Evolutionary conservation across 2,797 vertebrate genomes (phyloP), one percentile per base, ranked within the genome.

Genomic region (Hapalemur alaotrensis): DNA sequence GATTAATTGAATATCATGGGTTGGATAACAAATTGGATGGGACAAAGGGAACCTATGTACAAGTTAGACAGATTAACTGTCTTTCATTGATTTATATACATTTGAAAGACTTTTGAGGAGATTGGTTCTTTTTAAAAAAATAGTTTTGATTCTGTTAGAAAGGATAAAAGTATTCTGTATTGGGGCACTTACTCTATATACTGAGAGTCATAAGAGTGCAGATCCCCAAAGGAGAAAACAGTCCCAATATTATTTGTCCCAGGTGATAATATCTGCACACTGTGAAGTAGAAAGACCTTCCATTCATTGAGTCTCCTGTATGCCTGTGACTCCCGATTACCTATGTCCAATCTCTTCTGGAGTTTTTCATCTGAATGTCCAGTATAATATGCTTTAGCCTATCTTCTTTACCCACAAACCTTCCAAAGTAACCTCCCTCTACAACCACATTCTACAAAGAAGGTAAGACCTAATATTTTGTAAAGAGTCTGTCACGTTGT

Each of bases 21-120:
- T 22, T 67, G 48, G 23, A 54, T 8, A 80, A 15, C 17, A 87
- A 50, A 32, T 54, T 76, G 38, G 70, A 96, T 14, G 7, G 10
- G 38, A 50, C 32, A 18, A 20, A 75, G 22, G 43, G 18, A 75
- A 11, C 18, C 12, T 43, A 35, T 6, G 46, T 1, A 28, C 3
- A 41, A 67, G 5, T 35, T 54, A 32, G 7, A 69, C 4, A 46
- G 4, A 2, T 35, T 69, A 86, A 59, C 17, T 61, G 4, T 30
- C n/a, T 91, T 70, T 81, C 10, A 32, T 22, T 81, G 23, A 1
- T 25, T 93, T 93, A 28, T 52, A 70, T 57, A 22, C 15, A 41
- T 92, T 82, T 78, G 54, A 86, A 96, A 95, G 32, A 72, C 4
- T 59, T 83, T 13, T 88, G 13, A 67, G 23, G 30, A 86, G 20